Evolutionary conservation across 2,113 vertebrate species (phyloP), one percentile per base, ranked within the genome.

Genomic region (Edolisoma coerulescens): DNA sequence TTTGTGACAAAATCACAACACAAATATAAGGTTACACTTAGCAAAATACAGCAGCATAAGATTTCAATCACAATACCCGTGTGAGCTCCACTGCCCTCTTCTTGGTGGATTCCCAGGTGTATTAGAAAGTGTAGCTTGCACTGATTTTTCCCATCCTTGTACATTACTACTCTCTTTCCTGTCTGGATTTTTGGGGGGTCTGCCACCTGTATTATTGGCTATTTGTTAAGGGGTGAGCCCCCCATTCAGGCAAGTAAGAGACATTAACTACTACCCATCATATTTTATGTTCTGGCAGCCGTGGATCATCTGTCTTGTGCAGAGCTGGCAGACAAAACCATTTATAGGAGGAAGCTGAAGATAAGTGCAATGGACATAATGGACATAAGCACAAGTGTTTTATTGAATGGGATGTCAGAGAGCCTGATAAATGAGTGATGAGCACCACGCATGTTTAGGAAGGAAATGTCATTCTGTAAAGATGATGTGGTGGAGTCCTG

Each of bases 391-490:
- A 76, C 17, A 74, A 57, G 53, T 69, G 44, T 77, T 84, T 19
- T 35, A 57, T n/a, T 69, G 54, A 90, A 80, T n/a, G 45, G 37
- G 35, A 37, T 65, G 18, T 83, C 75, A 83, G 61, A 65, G 59
- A 75, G 13, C 28, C 65, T 80, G 53, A 67, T 17, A 65, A 69
- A 77, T 44, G 68, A 87, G 50, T 41, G 69, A 68, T 47, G 41
- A 37, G 10, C 53, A 21, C 24, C 45, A 21, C 1, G 0, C 2
- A 12, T 1, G 1, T 32, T 41, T 7, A 65, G 59, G 54, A 41
- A 94, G 37, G 32, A 76, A 77, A 17, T 68, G 35, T 10, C 49
- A 28, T 42, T 90, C 57, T 56, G 35, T 6, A 1, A 59, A 79
- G 53, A 10, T 67, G 37, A 20, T 53, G 26, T 32, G 16, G 15